A percentile compares a stretch with the other conserved stretches of the same genome.
Conservation (phyloP, 2,113 vertebrate genomes). For the Dipodomys spectabilis region DNA sequence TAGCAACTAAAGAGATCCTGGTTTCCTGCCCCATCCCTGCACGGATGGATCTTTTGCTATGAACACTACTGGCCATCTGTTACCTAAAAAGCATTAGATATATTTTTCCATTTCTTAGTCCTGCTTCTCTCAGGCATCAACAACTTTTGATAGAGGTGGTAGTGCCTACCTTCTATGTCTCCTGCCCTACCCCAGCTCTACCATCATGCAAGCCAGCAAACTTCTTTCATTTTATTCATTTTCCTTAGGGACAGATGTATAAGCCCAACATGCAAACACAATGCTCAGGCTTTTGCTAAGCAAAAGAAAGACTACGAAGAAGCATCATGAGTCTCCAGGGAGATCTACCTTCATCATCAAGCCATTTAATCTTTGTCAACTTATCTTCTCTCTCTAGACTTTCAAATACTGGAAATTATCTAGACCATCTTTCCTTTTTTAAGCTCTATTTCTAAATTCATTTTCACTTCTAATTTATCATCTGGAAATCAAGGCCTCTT, state of each 20-base stretch:
- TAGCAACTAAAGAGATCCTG: not conserved
- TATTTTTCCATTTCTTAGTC: not conserved
- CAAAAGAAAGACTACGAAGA: constrained; percentile 10
- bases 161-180: too few relatives aligned
- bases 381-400: not conserved
- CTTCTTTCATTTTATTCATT: not conserved
- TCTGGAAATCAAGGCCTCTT: not conserved
- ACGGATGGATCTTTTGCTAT: not conserved
- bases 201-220: not conserved
- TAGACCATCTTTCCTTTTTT: not conserved
- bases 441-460: not conserved
- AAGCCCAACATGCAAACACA: not conserved
- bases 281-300: not conserved
- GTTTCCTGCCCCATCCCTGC: not conserved
- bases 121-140: not conserved
- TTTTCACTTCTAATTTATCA: not conserved
- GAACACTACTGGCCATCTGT: not conserved
- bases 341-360: not conserved
- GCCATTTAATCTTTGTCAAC: not conserved
- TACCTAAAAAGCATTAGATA: not conserved
- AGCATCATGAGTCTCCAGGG: not conserved
- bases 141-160: too few relatives aligned
- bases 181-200: rapidly evolving
- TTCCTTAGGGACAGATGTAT: not conserved
- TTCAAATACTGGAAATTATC: constrained; percentile 20